Conservation (phyloP, 2,888 invertebrate species). For the Endotricha flammealis region DNA sequence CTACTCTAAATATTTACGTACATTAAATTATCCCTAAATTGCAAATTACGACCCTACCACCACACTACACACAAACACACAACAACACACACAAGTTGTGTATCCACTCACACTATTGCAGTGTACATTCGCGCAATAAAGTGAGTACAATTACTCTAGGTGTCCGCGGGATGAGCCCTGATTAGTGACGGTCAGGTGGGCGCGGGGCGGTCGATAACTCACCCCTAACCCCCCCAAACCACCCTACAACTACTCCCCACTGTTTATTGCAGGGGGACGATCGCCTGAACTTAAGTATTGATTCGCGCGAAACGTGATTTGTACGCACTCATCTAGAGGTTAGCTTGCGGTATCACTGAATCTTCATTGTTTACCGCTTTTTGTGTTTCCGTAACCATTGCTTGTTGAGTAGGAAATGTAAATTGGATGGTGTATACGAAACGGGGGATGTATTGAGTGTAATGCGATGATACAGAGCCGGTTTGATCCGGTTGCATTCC, state of each 20-base stretch:
- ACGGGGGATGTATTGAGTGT: constrained; percentile 27
- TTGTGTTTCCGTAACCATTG: constrained; percentile 28
- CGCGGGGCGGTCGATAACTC: constrained; percentile 58
- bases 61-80: constrained; percentile 12
- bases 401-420: constrained; percentile 14
- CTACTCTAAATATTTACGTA: not conserved
- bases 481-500: constrained; percentile 18
- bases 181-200: constrained; percentile 78
- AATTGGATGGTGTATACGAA: not conserved
- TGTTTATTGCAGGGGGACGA: constrained; percentile 74
- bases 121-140: constrained; percentile 44
- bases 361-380: constrained; percentile 37
- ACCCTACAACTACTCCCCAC: constrained; percentile 59
- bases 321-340: constrained; percentile 76
- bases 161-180: constrained; percentile 76
- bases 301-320: constrained; percentile 79
- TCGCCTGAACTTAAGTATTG: constrained; percentile 78
- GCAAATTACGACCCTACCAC: not conserved
- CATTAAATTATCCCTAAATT: constrained; percentile 1
- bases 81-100: constrained; percentile 6
- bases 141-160: constrained; percentile 71
- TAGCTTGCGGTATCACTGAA: constrained; percentile 53
- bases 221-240: constrained; percentile 36
- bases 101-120: constrained; percentile 25
- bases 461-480: constrained; percentile 19